phyloP scores from a whole-genome alignment of 2,888 invertebrate genomes.

The Teleiodes luculella region DNA sequence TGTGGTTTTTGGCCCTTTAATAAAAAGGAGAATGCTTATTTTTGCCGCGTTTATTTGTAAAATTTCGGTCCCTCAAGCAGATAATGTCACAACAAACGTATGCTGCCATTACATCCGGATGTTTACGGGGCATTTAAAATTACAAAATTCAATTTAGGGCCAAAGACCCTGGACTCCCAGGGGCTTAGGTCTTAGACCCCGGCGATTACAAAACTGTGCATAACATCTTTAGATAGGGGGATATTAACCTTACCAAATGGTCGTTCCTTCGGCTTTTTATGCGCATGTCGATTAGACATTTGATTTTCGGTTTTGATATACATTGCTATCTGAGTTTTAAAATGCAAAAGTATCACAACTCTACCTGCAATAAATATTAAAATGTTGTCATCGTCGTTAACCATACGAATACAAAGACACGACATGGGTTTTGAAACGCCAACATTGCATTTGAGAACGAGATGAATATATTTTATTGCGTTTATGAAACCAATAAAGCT shows the following conservation, averaged over 20 bases:
- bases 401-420: not conserved
- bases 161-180: slow-evolving; percentile 19
- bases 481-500: not conserved
- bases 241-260: not conserved
- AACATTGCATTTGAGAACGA: slow-evolving; percentile 4
- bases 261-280: not conserved
- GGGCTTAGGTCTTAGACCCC: slow-evolving; percentile 32
- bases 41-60: slow-evolving; percentile 14
- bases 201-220: slow-evolving; percentile 18
- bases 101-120: slow-evolving; percentile 44
- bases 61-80: slow-evolving; percentile 31
- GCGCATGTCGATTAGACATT: not conserved
- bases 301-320: not conserved
- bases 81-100: slow-evolving; percentile 44
- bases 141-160: slow-evolving; percentile 45
- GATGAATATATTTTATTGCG: slow-evolving; percentile 8
- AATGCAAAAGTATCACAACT: not conserved
- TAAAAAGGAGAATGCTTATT: slow-evolving; percentile 35
- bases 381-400: not conserved
- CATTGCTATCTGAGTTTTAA: not conserved
- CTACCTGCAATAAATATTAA: not conserved
- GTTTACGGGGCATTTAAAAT: slow-evolving; percentile 44
- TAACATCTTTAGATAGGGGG: slow-evolving; percentile 4
- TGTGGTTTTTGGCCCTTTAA: slow-evolving; percentile 34
- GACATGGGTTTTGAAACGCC: not conserved